phyloP scores from a whole-genome alignment of 2,113 vertebrate species.

The Hippopotamus amphibius region DNA sequence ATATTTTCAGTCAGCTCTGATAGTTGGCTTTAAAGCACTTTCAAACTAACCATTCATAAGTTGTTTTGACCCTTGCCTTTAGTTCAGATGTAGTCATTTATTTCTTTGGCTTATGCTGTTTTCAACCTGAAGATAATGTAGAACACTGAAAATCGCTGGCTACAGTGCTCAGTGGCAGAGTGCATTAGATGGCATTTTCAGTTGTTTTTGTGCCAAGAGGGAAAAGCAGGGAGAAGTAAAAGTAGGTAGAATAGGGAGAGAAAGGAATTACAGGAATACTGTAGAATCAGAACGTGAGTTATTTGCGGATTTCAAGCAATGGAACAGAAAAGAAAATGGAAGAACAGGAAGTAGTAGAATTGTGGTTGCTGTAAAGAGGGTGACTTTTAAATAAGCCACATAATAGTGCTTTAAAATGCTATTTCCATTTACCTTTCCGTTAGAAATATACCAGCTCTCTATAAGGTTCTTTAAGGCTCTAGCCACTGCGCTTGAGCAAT shows the following conservation, averaged over 20 bases:
- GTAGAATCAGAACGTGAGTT: neutral
- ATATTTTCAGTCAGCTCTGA: neutral
- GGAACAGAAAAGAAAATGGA: neutral
- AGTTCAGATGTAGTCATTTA: neutral
- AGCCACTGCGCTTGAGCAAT: neutral
- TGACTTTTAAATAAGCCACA: neutral
- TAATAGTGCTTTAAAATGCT: conserved; percentile 9
- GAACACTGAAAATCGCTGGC: neutral
- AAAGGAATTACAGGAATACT: neutral
- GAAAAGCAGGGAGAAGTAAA: neutral
- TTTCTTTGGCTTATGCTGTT: conserved; percentile 1
- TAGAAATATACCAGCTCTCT: neutral
- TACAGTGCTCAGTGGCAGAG: neutral
- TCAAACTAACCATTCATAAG: neutral
- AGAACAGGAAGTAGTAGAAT: neutral
- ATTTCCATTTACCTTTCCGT: neutral
- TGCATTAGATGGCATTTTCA: neutral
- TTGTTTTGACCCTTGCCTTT: conserved; percentile 13
- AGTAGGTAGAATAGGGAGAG: neutral
- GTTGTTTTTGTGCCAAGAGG: neutral
- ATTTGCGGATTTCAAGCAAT: neutral
- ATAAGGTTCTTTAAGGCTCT: neutral
- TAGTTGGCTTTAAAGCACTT: conserved; percentile 29
- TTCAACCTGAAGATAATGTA: conserved; percentile 8
- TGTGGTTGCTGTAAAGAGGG: neutral